Conservation (phyloP, 2,888 invertebrate genomes). For the Meiosimyza decipiens region DNA sequence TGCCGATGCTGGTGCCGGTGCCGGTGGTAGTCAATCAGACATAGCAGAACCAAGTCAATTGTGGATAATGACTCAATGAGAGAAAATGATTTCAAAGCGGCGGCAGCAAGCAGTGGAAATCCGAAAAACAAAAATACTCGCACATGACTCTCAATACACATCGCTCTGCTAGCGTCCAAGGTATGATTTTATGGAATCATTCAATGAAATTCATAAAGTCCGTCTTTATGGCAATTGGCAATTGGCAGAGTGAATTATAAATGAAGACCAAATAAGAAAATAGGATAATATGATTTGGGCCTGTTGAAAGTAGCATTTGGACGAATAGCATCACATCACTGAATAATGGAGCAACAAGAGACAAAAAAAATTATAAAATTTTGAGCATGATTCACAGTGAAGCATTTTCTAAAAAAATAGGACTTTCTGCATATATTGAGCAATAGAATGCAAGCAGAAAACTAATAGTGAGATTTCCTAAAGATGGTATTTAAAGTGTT, state of each 20-base stretch:
- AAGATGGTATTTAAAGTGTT: too few relatives aligned
- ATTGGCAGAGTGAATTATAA: neutral
- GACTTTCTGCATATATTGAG: too few relatives aligned
- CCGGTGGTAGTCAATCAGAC: neutral
- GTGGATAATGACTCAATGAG: slow-evolving; percentile 21
- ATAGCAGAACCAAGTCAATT: neutral
- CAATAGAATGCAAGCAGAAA: too few relatives aligned
- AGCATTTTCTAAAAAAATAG: too few relatives aligned
- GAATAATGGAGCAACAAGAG: neutral
- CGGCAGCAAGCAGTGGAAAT: neutral
- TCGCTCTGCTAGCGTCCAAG: neutral
- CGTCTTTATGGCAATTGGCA: neutral
- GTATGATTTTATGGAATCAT: neutral
- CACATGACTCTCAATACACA: too few relatives aligned
- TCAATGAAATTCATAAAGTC: neutral
- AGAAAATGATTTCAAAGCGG: neutral
- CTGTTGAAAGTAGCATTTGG: slow-evolving; percentile 10
- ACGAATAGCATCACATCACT: neutral
- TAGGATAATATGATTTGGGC: slow-evolving; percentile 1
- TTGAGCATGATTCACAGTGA: too few relatives aligned
- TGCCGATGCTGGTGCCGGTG: slow-evolving; percentile 5
- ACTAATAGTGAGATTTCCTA: too few relatives aligned
- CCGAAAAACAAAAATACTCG: neutral
- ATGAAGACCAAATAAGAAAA: neutral
- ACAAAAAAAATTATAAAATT: too few relatives aligned